Evolutionary conservation across 2,113 vertebrate species (phyloP), one percentile per base, ranked within the genome.

Genomic region (Rhizomys pruinosus): DNA sequence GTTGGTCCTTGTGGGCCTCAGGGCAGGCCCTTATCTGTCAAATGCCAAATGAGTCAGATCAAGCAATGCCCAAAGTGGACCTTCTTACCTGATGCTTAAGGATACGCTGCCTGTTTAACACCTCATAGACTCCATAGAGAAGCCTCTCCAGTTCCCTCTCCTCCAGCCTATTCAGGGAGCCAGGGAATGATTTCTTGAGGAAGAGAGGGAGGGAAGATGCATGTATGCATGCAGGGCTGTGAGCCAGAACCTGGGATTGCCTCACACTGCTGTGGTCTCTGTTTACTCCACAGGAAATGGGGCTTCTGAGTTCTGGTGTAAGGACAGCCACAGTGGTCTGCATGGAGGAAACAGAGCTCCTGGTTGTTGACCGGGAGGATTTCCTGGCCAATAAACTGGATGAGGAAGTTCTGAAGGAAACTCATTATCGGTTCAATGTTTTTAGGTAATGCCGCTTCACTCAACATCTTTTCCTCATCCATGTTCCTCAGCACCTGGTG

Each of bases 301-400:
- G 94, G 44, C 88, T 98, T 23, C 92, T 98, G 69, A 97, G 84
- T 73, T 63, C 91, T 39, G 52, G 82, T 32, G n/a, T 66, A 68
- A 96, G 94, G 95, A 93, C 91, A 34, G 39, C 97, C 92, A 98
- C 98, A 0, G 89, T 98, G 68, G 94, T 98, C 90, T 98, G 97
- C 73, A 93, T 98, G 97, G 98, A 98, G 39, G 98, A 98, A 52
- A 97, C 98, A 0, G 98, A 98, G 87, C 84, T 98, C 4, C 96
- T 98, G 84, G 97, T 98, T 80, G 96, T 98, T 8, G 97, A 98
- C 97, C 92, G 95, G 93, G 96, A 98, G 25, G 96, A 98, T 37
- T 98, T 98, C 90, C 91, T 98, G 90, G 92, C 59, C 72, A 94
- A 97, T 92, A 94, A 97, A 34, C 95, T 97, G 94, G 93, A 97